phyloP scores from a whole-genome alignment of 2,888 invertebrate genomes.

The Therioaphis trifolii region DNA sequence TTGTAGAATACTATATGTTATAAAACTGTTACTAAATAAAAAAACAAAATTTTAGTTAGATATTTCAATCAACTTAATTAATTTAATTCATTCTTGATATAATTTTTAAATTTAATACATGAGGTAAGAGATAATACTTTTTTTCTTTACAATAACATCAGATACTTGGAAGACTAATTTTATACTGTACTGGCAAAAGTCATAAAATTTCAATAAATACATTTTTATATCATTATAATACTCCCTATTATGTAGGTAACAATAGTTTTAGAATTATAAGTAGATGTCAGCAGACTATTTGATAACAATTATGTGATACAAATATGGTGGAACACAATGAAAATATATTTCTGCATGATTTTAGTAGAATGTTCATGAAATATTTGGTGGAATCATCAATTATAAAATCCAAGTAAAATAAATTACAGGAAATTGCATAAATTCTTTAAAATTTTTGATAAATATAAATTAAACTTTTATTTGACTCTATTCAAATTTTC shows the following conservation, averaged over 20 bases:
- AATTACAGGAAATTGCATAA: no score
- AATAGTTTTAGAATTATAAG: constrained; percentile 8
- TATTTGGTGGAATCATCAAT: no score
- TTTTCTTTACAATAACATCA: neutral
- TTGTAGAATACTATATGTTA: neutral
- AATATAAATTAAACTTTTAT: no score
- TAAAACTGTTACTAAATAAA: neutral
- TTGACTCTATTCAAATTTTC: no score
- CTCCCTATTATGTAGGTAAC: constrained; percentile 14
- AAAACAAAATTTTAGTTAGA: neutral
- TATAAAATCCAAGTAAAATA: no score
- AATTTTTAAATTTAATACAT: neutral
- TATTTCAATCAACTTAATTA: neutral
- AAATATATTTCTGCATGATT: no score
- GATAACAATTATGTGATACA: no score
- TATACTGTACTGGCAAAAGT: neutral
- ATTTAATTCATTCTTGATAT: neutral
- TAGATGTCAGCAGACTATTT: neutral
- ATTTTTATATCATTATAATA: constrained; percentile 20
- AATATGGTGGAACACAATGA: no score
- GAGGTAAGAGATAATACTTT: neutral
- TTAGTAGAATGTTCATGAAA: no score
- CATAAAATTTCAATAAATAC: neutral
- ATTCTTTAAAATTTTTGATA: no score
- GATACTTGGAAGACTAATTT: constrained; percentile 39